Evolutionary conservation across 2,888 invertebrate species (phyloP), one percentile per base, ranked within the genome.

Genomic region (Drosophila seclusa): DNA sequence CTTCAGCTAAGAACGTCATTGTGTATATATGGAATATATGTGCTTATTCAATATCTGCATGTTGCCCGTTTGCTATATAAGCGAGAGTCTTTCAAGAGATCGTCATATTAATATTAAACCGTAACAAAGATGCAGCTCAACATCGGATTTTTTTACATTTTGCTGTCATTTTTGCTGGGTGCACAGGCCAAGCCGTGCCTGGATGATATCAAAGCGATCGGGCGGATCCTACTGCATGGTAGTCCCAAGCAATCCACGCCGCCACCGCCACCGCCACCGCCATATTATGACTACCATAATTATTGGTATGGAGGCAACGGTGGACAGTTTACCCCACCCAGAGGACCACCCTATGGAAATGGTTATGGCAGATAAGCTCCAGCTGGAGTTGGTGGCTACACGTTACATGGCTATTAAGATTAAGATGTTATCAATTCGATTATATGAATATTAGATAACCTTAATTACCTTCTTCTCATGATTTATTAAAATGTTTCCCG

Each of bases 281-380:
- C n/a, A n/a, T n/a, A n/a, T n/a, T n/a, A n/a, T n/a, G n/a, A n/a
- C n/a, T n/a, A n/a, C n/a, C n/a, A n/a, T n/a, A n/a, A n/a, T n/a
- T n/a, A n/a, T n/a, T n/a, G n/a, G n/a, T n/a, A 90, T 31, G 90
- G 89, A 31, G 80, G 83, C 4, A 87, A 80, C 0, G 40, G 68
- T 31, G 49, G 52, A 5, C 67, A 76, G n/a, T n/a, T n/a, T n/a
- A n/a, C n/a, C n/a, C n/a, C 36, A 27, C 58, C 58, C 5, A 10
- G 48, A 24, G 48, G 27, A 4, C 55, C 60, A 2, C 40, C 40
- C n/a, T 88, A 90, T 61, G 61, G 45, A 18, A 65, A 61, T 4
- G 69, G 50, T 7, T 72, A 81, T 63, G 63, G 59, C 36, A 49
- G 68, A 59, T 11, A 58, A 18, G 34, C 27, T 18, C n/a, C 54